Conservation (phyloP, 2,113 vertebrate genomes). For the Riparia riparia region DNA sequence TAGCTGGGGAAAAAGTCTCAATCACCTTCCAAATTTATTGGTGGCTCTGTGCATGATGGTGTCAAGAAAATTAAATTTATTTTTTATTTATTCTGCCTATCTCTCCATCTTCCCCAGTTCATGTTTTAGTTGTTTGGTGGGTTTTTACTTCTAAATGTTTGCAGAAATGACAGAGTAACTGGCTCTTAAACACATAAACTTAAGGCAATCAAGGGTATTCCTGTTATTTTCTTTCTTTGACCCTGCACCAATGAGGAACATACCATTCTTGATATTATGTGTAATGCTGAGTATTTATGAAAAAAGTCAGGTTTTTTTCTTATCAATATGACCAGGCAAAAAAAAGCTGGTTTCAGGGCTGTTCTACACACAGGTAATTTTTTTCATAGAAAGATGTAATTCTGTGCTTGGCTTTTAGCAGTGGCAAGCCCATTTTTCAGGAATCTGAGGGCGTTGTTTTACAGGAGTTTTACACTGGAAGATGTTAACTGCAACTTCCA, state of each 20-base stretch:
- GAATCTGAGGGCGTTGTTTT: neutral
- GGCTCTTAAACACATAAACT: neutral
- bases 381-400: neutral
- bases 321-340: neutral
- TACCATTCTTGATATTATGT: neutral
- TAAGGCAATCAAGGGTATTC: neutral
- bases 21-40: neutral
- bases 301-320: neutral
- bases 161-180: neutral
- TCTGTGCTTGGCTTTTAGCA: neutral
- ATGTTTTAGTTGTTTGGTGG: neutral
- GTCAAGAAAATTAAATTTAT: neutral
- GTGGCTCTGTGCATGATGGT: neutral
- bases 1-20: neutral
- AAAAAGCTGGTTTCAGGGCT: neutral
- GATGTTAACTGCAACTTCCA: neutral
- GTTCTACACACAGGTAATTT: neutral
- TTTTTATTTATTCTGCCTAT: neutral
- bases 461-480: neutral
- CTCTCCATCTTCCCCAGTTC: neutral
- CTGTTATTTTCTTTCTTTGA: accelerated
- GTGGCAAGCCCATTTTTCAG: neutral
- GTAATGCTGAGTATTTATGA: neutral
- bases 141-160: neutral
- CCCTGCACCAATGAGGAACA: neutral